phyloP scores from a whole-genome alignment of 2,888 invertebrate species.

The Craniophora ligustri region DNA sequence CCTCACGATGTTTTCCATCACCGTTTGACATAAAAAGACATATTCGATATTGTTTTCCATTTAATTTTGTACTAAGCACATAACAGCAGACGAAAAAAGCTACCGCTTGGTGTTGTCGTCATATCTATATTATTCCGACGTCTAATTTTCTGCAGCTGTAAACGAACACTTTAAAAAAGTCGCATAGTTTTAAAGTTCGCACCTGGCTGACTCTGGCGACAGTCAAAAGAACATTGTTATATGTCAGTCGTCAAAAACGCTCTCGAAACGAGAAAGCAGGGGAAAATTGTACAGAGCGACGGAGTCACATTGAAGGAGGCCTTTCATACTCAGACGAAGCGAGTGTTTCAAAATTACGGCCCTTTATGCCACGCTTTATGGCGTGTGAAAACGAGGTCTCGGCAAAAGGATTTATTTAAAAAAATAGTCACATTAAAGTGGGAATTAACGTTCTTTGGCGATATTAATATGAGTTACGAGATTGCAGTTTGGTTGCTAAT shows the following conservation, averaged over 20 bases:
- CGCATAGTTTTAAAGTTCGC: slow-evolving; percentile 64
- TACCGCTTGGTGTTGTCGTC: slow-evolving; percentile 30
- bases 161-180: slow-evolving; percentile 66
- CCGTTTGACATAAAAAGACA: no score
- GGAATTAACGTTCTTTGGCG: slow-evolving; percentile 36
- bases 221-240: slow-evolving; percentile 83
- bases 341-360: slow-evolving; percentile 74
- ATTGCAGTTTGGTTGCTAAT: slow-evolving; percentile 18
- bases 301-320: slow-evolving; percentile 60
- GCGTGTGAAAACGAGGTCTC: slow-evolving; percentile 65
- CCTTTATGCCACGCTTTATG: slow-evolving; percentile 66
- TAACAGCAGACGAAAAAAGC: slow-evolving; percentile 13
- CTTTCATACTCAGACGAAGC: slow-evolving; percentile 70
- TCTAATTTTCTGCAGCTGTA: slow-evolving; percentile 72
- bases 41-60: no score
- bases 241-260: slow-evolving; percentile 69
- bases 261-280: slow-evolving; percentile 65
- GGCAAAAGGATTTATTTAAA: slow-evolving; percentile 53
- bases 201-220: slow-evolving; percentile 62
- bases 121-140: slow-evolving; percentile 58
- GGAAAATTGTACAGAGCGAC: slow-evolving; percentile 35
- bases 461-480: slow-evolving; percentile 36
- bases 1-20: no score
- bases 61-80: no score
- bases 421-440: slow-evolving; percentile 37